phyloP scores from a whole-genome alignment of 2,797 vertebrate genomes.

The Spinus olivaceus region DNA sequence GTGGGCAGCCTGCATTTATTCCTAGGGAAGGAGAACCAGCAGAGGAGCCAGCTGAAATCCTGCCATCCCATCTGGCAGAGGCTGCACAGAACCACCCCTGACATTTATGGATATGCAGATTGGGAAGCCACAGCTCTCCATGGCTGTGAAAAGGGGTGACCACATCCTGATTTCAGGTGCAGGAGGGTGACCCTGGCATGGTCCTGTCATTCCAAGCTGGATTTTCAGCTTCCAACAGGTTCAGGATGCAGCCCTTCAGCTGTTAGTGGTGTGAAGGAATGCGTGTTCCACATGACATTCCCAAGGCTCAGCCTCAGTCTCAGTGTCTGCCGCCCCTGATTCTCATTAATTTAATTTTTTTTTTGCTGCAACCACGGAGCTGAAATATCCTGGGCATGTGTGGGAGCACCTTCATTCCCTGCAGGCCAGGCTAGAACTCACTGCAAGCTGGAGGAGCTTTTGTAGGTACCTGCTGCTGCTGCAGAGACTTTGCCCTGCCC shows the following conservation, averaged over 20 bases:
- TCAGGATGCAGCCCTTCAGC: background rate
- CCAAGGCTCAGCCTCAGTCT: background rate
- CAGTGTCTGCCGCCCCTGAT: background rate
- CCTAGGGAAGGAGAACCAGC: background rate
- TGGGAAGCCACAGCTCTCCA: background rate
- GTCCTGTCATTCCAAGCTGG: background rate
- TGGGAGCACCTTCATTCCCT: background rate
- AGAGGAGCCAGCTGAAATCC: slow-evolving; percentile 20
- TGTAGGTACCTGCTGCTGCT: background rate
- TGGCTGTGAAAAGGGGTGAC: background rate
- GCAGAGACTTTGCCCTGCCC: background rate
- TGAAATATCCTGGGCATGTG: background rate
- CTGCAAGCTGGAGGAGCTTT: background rate
- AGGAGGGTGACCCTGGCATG: background rate
- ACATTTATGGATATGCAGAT: background rate
- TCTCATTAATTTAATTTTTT: background rate
- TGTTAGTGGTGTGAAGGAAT: background rate
- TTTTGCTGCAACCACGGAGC: background rate
- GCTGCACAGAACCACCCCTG: background rate
- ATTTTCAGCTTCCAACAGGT: background rate
- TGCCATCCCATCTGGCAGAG: slow-evolving; percentile 35
- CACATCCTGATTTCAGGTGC: background rate
- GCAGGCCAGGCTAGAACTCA: background rate
- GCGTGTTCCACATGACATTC: background rate
- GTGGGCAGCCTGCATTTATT: background rate